Conservation (phyloP, 1,140 invertebrate genomes). For the Rhopalosiphum maidis region DNA sequence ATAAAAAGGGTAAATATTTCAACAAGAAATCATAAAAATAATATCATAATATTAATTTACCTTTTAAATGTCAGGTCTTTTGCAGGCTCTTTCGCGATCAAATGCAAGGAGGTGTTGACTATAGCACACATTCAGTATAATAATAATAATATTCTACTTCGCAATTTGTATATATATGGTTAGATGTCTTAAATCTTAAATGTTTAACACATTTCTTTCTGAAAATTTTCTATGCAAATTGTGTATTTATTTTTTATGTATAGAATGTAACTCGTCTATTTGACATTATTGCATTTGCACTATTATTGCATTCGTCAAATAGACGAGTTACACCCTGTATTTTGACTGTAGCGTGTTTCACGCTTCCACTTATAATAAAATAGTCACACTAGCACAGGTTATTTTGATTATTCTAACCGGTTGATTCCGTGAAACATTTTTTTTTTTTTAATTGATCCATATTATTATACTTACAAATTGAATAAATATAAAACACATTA, state of each 20-base stretch:
- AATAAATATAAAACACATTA: too few relatives aligned
- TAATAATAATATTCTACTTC: neutral
- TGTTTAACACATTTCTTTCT: neutral
- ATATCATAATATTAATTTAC: neutral
- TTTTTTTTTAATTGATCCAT: too few relatives aligned
- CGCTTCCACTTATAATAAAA: neutral
- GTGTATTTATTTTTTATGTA: too few relatives aligned
- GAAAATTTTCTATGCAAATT: neutral
- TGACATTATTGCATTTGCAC: too few relatives aligned
- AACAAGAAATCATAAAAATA: neutral
- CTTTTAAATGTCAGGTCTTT: neutral
- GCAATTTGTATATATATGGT: neutral
- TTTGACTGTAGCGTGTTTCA: neutral
- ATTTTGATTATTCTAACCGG: neutral
- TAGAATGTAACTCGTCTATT: too few relatives aligned
- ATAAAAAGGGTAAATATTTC: neutral
- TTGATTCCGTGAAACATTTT: neutral
- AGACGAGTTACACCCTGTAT: neutral
- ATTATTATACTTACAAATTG: too few relatives aligned
- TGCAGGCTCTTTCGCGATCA: neutral
- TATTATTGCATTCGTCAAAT: too few relatives aligned
- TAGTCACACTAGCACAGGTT: neutral
- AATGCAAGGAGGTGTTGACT: neutral
- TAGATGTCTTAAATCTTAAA: neutral
- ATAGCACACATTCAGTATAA: neutral